A percentile compares a stretch with the other conserved stretches of the same genome.
phyloP scores from a whole-genome alignment of 2,888 invertebrate species.

The Xestia rhomboidea region DNA sequence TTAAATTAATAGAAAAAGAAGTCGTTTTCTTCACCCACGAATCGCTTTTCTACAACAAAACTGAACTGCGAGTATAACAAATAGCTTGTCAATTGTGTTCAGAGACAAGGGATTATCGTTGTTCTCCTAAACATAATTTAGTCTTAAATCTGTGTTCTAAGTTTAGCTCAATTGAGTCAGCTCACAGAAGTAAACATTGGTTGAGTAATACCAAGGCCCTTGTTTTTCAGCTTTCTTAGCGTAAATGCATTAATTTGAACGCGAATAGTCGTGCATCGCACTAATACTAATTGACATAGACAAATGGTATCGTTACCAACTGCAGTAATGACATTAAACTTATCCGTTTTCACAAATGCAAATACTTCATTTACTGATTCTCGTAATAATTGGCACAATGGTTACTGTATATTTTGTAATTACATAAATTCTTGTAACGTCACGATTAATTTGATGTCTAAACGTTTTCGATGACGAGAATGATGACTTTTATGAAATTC shows the following conservation, averaged over 20 bases:
- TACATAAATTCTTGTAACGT: slow-evolving; percentile 4
- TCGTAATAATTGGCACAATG: slow-evolving; percentile 21
- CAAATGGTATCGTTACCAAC: slow-evolving; percentile 74
- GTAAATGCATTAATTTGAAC: slow-evolving; percentile 77
- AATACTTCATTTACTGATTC: slow-evolving; percentile 27
- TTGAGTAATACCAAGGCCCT: slow-evolving; percentile 76
- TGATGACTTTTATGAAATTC: slow-evolving; percentile 33
- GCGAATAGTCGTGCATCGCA: slow-evolving; percentile 74
- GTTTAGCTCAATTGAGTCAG: slow-evolving; percentile 78
- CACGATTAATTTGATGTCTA: slow-evolving; percentile 28
- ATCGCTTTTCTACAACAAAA: slow-evolving; percentile 12
- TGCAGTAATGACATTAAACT: slow-evolving; percentile 60
- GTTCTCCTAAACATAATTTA: slow-evolving; percentile 60
- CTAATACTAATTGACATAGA: slow-evolving; percentile 84
- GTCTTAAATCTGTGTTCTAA: slow-evolving; percentile 71
- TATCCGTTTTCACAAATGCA: slow-evolving; percentile 56
- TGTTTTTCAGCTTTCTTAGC: slow-evolving; percentile 78
- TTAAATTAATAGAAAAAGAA: slow-evolving; percentile 1
- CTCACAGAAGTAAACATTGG: slow-evolving; percentile 74
- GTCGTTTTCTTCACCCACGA: background rate
- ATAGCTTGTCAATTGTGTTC: slow-evolving; percentile 54
- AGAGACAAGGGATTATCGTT: slow-evolving; percentile 58
- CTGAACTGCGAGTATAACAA: slow-evolving; percentile 27
- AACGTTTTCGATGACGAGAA: slow-evolving; percentile 34
- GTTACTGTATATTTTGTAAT: slow-evolving; percentile 19